Evolutionary conservation across 2,797 vertebrate genomes (phyloP).

Genomic region (Macrochelys suwanniensis): DNA sequence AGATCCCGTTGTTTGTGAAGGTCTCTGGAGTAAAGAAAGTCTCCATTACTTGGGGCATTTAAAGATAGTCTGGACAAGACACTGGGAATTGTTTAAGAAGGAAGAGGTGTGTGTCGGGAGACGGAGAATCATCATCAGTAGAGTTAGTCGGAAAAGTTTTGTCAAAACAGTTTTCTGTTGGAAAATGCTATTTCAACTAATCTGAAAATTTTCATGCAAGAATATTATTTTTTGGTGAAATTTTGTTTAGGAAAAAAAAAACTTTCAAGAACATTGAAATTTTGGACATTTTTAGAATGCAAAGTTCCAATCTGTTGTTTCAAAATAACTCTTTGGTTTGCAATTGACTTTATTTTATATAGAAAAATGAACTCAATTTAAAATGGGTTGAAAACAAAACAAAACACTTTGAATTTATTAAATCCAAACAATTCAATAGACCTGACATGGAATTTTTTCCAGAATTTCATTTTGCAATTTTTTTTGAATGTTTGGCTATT

Average conservation of each 20-base stretch:
- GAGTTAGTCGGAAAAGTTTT: neutral
- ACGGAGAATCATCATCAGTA: neutral
- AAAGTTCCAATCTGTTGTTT: neutral
- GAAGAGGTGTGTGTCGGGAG: neutral
- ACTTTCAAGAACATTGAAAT: neutral
- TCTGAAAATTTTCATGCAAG: neutral
- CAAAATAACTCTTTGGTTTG: neutral
- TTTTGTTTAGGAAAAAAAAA: neutral
- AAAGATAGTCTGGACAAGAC: neutral
- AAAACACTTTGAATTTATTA: neutral
- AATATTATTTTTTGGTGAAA: neutral
- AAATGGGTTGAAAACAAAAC: neutral
- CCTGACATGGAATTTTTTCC: neutral
- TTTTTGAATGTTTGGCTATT: neutral
- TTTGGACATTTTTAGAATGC: neutral
- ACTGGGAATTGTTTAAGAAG: neutral
- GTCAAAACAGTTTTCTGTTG: neutral
- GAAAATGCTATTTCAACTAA: neutral
- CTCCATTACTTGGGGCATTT: fast-evolving
- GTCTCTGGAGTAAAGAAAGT: neutral
- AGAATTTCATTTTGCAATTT: neutral
- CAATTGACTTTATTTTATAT: neutral
- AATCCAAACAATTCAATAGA: neutral
- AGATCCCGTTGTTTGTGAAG: neutral
- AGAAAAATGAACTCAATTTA: neutral